Percentiles rank a stretch among this genome's conserved stretches.
phyloP scores from a whole-genome alignment of 2,113 vertebrate species.

The Nycticebus coucang region DNA sequence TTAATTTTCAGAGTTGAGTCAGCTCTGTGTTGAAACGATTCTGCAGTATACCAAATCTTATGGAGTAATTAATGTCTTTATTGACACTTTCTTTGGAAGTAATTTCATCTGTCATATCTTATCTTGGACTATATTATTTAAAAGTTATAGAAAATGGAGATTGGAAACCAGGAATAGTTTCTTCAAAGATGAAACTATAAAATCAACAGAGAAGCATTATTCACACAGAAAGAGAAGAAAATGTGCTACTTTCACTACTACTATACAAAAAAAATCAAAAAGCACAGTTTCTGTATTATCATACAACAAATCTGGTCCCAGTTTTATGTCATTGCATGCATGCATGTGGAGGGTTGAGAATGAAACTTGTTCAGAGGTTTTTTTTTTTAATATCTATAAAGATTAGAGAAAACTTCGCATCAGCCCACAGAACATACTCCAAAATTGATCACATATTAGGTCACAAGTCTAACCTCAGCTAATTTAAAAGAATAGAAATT shows the following conservation, averaged over 20 bases:
- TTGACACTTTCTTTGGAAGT: constrained; percentile 46
- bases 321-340: neutral
- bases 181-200: constrained; percentile 67
- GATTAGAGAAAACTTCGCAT: neutral
- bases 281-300: neutral
- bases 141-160: constrained; percentile 58
- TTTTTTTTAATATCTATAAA: neutral
- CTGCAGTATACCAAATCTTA: neutral
- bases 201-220: constrained; percentile 63
- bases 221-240: constrained; percentile 43
- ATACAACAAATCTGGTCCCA: neutral
- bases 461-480: no score
- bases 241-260: constrained; percentile 36
- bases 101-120: constrained; percentile 49
- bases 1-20: constrained; percentile 44
- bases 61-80: constrained; percentile 37
- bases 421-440: no score
- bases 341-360: neutral
- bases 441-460: no score
- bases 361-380: neutral
- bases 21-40: constrained; percentile 12
- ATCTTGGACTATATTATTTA: constrained; percentile 55
- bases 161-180: constrained; percentile 52
- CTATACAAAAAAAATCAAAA: constrained; percentile 36
- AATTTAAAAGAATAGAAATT: no score